A percentile compares a stretch with the other conserved stretches of the same genome.
These are phyloP conservation scores for Aphrophora alni DNA, from an alignment of 2,888 invertebrate genomes.

Conservation along the genomic window DNA sequence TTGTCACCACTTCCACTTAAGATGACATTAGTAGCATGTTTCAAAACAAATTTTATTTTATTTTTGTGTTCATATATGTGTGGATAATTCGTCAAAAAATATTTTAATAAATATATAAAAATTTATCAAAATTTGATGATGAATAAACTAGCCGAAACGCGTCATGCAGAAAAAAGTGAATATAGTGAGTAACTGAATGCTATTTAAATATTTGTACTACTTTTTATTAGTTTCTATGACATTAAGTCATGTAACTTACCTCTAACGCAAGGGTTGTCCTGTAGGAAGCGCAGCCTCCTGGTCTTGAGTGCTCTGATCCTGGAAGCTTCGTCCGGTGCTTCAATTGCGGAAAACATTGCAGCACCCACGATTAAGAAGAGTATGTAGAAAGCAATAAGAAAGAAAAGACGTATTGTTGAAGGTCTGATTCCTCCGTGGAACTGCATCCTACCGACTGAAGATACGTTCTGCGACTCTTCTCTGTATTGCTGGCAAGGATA, in stretches of 20 bases:
- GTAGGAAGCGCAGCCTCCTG: conserved; percentile 66
- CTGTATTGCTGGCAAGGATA: background rate
- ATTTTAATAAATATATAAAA: too few species aligned
- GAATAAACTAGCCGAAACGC: too few species aligned
- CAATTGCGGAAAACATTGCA: conserved; percentile 78
- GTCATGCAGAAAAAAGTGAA: too few species aligned
- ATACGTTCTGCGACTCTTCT: background rate
- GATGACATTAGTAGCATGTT: too few species aligned
- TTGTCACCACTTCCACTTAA: too few species aligned
- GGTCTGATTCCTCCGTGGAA: conserved; percentile 47
- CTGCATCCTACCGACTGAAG: conserved; percentile 38
- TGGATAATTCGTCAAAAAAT: too few species aligned
- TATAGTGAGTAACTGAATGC: too few species aligned
- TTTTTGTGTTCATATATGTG: too few species aligned
- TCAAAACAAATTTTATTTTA: too few species aligned
- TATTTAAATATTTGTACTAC: too few species aligned
- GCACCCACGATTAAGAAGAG: conserved; percentile 75
- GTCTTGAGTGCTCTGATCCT: conserved; percentile 64
- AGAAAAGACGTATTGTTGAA: conserved; percentile 58
- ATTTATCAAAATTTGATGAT: too few species aligned
- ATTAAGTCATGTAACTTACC: conserved; percentile 60
- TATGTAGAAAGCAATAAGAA: conserved; percentile 60
- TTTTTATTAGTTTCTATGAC: too few species aligned
- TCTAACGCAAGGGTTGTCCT: conserved; percentile 67
- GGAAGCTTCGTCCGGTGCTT: conserved; percentile 71